Conservation (phyloP, 2,113 vertebrate species). For the Quiscalus mexicanus region DNA sequence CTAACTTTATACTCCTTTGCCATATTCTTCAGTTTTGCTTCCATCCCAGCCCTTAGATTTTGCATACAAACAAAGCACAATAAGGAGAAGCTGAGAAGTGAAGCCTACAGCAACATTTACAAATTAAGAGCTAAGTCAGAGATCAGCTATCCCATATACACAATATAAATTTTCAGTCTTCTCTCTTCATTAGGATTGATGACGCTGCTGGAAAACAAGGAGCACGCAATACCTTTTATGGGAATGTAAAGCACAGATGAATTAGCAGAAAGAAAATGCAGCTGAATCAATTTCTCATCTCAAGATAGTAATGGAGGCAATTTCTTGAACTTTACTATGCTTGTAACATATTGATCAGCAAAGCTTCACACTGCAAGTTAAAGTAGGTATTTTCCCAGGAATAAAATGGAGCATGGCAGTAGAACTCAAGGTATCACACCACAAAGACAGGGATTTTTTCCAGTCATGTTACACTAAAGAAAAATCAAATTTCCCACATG, state of each 20-base stretch:
- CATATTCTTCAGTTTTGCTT: neutral
- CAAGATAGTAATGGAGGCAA: slow-evolving; percentile 50
- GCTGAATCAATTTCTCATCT: slow-evolving; percentile 69
- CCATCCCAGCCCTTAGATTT: neutral
- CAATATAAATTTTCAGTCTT: slow-evolving; percentile 9
- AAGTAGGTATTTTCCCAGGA: slow-evolving; percentile 6
- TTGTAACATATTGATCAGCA: slow-evolving; percentile 51
- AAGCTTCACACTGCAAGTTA: neutral
- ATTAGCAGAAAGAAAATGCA: slow-evolving; percentile 46
- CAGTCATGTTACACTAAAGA: neutral
- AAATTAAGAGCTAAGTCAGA: slow-evolving; percentile 46
- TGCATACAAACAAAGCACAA: neutral
- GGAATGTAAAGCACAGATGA: slow-evolving; percentile 17
- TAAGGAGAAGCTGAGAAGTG: neutral
- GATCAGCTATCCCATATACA: slow-evolving; percentile 8
- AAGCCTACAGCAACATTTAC: slow-evolving; percentile 7
- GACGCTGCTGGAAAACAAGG: slow-evolving; percentile 32
- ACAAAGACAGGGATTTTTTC: neutral
- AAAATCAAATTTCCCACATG: neutral
- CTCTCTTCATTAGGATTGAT: slow-evolving; percentile 54
- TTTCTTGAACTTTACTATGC: slow-evolving; percentile 58
- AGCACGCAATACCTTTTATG: slow-evolving; percentile 51
- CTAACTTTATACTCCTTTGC: neutral
- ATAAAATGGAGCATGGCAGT: neutral
- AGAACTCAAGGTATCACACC: neutral